Conservation (phyloP, 2,888 invertebrate species). For the Teinopalpus imperialis region DNA sequence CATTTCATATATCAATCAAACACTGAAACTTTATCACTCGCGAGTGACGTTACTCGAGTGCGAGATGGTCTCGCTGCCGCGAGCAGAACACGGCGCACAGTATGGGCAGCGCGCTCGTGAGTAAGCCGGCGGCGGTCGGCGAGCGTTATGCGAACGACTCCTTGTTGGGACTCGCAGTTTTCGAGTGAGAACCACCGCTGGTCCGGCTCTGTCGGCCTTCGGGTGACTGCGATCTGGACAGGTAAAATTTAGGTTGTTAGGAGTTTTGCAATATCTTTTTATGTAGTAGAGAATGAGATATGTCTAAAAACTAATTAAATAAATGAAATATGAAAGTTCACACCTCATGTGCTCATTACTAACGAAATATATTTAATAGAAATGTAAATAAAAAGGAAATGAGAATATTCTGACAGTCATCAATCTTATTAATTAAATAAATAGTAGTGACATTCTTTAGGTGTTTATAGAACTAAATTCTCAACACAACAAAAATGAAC, state of each 20-base stretch:
- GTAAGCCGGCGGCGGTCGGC: slow-evolving; percentile 56
- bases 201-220: slow-evolving; percentile 68
- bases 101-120: slow-evolving; percentile 60
- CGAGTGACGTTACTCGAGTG: slow-evolving; percentile 45
- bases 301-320: too few species aligned
- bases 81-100: slow-evolving; percentile 71
- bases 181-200: slow-evolving; percentile 57
- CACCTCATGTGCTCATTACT: too few species aligned
- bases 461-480: too few species aligned
- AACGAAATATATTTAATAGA: too few species aligned
- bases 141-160: slow-evolving; percentile 74
- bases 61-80: slow-evolving; percentile 51
- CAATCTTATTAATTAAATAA: neutral
- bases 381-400: too few species aligned
- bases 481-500: too few species aligned
- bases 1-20: neutral
- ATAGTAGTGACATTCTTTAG: too few species aligned
- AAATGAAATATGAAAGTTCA: too few species aligned
- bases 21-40: neutral
- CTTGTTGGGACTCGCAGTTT: slow-evolving; percentile 62
- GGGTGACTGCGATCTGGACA: slow-evolving; percentile 61
- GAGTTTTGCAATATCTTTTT: too few species aligned
- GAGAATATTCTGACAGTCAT: too few species aligned
- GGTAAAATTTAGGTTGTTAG: neutral
- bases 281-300: too few species aligned